These are phyloP conservation scores for Loriculus beryllinus DNA, from an alignment of 2,797 vertebrate genomes.

Conservation along the genomic window DNA sequence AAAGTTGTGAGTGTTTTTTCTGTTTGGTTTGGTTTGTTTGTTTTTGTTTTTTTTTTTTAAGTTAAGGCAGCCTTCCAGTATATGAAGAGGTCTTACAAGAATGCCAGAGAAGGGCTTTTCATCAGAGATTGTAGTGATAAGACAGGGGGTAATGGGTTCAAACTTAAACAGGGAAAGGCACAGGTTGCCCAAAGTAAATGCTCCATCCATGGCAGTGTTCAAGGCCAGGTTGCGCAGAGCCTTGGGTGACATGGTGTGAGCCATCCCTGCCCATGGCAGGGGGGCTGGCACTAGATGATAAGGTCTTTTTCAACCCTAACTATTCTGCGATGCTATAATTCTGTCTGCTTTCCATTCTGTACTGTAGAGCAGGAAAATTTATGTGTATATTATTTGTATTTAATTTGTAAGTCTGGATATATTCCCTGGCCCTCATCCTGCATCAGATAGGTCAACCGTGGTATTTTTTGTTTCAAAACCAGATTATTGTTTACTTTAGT, in stretches of 20 bases:
- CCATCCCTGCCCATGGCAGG: background rate
- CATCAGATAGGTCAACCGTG: background rate
- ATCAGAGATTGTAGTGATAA: background rate
- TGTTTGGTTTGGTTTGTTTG: accelerated
- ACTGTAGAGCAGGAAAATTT: background rate
- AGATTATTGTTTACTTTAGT: constrained; percentile 9
- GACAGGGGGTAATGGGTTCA: background rate
- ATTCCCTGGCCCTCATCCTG: background rate
- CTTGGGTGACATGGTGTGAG: background rate
- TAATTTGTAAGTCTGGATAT: background rate
- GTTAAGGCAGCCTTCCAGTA: background rate
- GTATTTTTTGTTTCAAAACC: background rate
- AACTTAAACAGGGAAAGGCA: background rate
- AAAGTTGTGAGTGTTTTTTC: background rate
- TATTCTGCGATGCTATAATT: background rate
- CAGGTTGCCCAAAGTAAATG: background rate
- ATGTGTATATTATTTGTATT: background rate
- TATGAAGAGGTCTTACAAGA: background rate
- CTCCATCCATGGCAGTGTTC: background rate
- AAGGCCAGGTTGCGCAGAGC: background rate
- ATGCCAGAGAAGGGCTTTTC: background rate
- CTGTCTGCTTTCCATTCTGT: background rate
- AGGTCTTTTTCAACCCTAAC: background rate
- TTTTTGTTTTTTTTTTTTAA: background rate
- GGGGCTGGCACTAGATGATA: background rate